A percentile compares a stretch with the other conserved stretches of the same genome.
Evolutionary conservation across 2,888 invertebrate species (phyloP).

Genomic region (Stratiomys singularior): DNA sequence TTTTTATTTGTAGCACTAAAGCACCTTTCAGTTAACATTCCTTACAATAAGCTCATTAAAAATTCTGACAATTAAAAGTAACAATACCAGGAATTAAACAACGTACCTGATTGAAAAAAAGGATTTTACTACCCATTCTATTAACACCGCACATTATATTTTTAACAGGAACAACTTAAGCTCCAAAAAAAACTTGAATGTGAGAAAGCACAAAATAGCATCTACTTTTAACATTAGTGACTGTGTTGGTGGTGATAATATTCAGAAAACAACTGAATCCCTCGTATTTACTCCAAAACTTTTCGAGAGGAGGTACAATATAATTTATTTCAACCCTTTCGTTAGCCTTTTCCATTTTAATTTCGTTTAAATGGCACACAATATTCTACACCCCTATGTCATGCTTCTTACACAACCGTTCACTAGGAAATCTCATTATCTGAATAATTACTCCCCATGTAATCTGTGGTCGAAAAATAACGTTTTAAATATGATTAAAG

Average conservation of each 20-base stretch:
- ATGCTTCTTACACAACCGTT: conserved; percentile 14
- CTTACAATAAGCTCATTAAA: too few species aligned
- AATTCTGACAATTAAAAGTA: too few species aligned
- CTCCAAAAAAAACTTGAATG: too few species aligned
- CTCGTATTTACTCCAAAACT: not conserved
- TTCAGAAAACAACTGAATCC: conserved; percentile 20
- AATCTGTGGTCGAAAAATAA: conserved; percentile 30
- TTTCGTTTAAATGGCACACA: conserved; percentile 38
- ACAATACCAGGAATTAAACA: too few species aligned
- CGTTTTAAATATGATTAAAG: conserved; percentile 34
- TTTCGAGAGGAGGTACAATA: not conserved
- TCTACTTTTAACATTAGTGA: too few species aligned
- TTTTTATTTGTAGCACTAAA: too few species aligned
- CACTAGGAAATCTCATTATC: conserved; percentile 36
- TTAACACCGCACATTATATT: too few species aligned
- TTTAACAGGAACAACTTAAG: too few species aligned
- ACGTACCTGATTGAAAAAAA: too few species aligned
- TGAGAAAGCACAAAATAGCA: too few species aligned
- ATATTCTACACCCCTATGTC: conserved; percentile 15
- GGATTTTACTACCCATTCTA: too few species aligned
- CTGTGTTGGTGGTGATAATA: conserved; percentile 2
- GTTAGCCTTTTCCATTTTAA: conserved; percentile 39
- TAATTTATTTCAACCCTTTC: conserved; percentile 44
- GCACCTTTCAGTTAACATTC: too few species aligned
- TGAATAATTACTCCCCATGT: conserved; percentile 35